Evolutionary conservation across 2,113 vertebrate genomes (phyloP).

Genomic region (Gorsachius goisagi): DNA sequence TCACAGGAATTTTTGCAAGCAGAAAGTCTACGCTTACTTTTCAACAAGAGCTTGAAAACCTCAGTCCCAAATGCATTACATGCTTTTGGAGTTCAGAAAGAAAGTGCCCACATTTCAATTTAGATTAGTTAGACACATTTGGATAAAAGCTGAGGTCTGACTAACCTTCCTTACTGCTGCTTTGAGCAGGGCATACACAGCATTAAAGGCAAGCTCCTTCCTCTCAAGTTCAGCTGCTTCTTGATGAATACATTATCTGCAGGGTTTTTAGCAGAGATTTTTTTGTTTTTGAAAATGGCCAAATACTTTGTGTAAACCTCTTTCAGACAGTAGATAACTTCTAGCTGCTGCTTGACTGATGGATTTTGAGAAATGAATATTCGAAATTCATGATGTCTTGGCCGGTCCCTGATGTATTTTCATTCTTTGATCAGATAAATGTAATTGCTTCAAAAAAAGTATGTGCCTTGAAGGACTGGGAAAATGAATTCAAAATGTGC

Average conservation of each 20-base stretch:
- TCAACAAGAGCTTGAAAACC: background rate
- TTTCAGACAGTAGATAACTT: background rate
- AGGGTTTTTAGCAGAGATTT: background rate
- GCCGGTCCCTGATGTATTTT: background rate
- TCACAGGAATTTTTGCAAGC: background rate
- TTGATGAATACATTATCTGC: background rate
- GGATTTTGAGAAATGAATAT: slow-evolving; percentile 4
- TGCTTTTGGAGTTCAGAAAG: background rate
- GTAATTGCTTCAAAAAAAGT: slow-evolving; percentile 10
- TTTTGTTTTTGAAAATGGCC: background rate
- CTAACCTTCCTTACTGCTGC: background rate
- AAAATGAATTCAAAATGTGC: slow-evolving; percentile 46
- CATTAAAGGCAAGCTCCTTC: background rate
- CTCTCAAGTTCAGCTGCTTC: background rate
- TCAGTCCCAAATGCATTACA: background rate
- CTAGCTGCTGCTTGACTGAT: background rate
- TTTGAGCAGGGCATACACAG: background rate
- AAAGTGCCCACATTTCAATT: background rate
- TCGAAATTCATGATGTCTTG: background rate
- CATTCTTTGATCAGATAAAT: slow-evolving; percentile 47
- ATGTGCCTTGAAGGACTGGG: background rate
- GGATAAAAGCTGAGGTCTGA: slow-evolving; percentile 34
- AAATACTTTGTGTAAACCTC: background rate
- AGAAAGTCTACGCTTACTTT: background rate
- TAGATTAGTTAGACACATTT: background rate